A percentile compares a stretch with the other conserved stretches of the same genome.
Conservation (phyloP, 2,797 vertebrate genomes). For the Gastrophryne carolinensis region DNA sequence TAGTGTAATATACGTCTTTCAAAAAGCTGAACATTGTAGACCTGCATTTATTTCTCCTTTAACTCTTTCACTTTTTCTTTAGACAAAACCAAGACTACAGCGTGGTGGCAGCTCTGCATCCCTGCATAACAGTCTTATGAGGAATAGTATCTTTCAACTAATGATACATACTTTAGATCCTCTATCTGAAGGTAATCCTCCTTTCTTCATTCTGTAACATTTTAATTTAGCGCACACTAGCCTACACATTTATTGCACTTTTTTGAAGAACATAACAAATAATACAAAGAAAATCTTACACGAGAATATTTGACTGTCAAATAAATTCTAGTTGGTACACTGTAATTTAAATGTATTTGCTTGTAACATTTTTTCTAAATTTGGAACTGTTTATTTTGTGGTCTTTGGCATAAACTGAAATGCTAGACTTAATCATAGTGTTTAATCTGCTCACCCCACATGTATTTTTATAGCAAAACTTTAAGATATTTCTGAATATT, state of each 20-base stretch:
- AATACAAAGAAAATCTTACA: neutral
- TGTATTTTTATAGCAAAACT: too few relatives aligned
- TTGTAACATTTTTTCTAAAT: neutral
- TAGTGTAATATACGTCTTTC: neutral
- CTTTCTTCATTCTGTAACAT: neutral
- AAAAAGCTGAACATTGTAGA: neutral
- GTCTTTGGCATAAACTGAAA: neutral
- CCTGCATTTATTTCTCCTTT: neutral
- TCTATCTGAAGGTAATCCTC: constrained; percentile 84
- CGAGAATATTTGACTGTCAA: neutral
- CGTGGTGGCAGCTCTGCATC: constrained; percentile 93
- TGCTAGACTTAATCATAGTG: neutral
- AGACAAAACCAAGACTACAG: constrained; percentile 91
- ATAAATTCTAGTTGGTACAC: neutral
- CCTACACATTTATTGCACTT: too few relatives aligned
- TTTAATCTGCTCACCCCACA: too few relatives aligned
- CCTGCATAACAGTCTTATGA: constrained; percentile 94
- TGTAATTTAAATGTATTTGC: neutral
- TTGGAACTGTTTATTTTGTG: neutral
- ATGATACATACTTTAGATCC: constrained; percentile 98
- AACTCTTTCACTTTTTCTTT: constrained; percentile 48
- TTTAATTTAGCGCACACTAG: too few relatives aligned
- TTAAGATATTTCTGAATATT: neutral
- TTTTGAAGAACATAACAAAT: too few relatives aligned
- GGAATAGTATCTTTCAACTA: constrained; percentile 97